phyloP scores from a whole-genome alignment of 2,797 vertebrate genomes.

The Pipistrellus pipistrellus region DNA sequence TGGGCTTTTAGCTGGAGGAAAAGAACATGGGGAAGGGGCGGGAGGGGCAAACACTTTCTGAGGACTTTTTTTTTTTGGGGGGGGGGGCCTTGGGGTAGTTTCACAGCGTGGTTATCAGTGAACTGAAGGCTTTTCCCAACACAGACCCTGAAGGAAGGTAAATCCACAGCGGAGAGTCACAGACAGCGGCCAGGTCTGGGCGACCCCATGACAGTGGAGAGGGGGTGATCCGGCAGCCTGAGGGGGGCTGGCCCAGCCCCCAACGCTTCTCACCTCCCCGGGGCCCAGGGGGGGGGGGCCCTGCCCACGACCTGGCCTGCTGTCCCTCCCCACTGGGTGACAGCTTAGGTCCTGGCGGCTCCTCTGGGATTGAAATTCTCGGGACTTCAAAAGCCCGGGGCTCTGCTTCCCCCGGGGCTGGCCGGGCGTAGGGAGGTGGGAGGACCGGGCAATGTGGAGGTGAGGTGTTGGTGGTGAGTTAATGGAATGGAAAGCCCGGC shows the following conservation, averaged over 20 bases:
- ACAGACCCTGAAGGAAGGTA: slow-evolving; percentile 70
- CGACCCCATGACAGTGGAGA: not conserved
- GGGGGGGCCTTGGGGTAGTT: slow-evolving; percentile 44
- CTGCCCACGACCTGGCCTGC: not conserved
- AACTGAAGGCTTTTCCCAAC: slow-evolving; percentile 80
- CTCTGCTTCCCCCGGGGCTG: slow-evolving; percentile 54
- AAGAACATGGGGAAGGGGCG: not conserved
- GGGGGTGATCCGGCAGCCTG: not conserved
- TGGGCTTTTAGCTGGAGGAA: not conserved
- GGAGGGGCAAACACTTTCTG: not conserved
- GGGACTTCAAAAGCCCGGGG: slow-evolving; percentile 78
- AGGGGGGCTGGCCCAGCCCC: not conserved
- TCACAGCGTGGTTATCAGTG: slow-evolving; percentile 79
- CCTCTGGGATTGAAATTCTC: slow-evolving; percentile 74
- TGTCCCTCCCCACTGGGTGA: slow-evolving; percentile 3
- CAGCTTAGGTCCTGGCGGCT: not conserved
- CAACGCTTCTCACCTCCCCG: not conserved
- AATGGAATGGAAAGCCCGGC: slow-evolving; percentile 40
- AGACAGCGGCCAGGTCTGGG: not conserved
- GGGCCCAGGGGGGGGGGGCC: too few relatives aligned
- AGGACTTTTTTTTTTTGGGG: too few relatives aligned
- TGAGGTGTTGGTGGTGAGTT: slow-evolving; percentile 50
- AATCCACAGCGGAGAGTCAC: slow-evolving; percentile 71
- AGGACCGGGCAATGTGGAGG: slow-evolving; percentile 60
- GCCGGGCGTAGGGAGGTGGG: not conserved